A percentile compares a stretch with the other conserved stretches of the same genome.
phyloP scores from a whole-genome alignment of 2,888 invertebrate genomes.

The Ischnura elegans region DNA sequence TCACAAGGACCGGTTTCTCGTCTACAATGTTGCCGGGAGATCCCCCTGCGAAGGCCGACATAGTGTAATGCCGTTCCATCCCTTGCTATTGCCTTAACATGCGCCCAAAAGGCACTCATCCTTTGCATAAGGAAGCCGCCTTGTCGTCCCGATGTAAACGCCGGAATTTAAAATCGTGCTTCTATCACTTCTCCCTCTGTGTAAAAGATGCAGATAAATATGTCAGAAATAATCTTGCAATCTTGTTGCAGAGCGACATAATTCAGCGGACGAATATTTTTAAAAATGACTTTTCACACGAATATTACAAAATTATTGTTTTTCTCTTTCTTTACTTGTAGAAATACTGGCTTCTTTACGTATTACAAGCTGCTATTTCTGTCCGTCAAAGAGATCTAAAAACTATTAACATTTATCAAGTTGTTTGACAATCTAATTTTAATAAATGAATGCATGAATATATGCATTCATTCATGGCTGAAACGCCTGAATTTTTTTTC shows the following conservation, averaged over 20 bases:
- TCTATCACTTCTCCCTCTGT: neutral
- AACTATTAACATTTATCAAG: too few species aligned
- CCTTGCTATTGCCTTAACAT: conserved; percentile 36
- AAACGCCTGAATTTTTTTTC: too few species aligned
- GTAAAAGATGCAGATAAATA: neutral
- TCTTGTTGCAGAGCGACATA: neutral
- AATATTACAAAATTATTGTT: neutral
- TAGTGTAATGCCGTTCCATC: conserved; percentile 36
- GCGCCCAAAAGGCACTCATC: neutral
- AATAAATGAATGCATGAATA: too few species aligned
- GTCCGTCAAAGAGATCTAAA: neutral
- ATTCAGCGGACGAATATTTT: neutral
- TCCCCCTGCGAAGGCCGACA: conserved; percentile 54
- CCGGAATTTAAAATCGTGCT: neutral
- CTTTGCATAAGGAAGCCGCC: conserved; percentile 1
- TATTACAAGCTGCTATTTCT: neutral
- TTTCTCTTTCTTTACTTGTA: neutral
- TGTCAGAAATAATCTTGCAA: neutral
- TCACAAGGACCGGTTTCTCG: conserved; percentile 49
- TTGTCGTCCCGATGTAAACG: neutral
- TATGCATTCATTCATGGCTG: too few species aligned
- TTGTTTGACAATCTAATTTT: too few species aligned
- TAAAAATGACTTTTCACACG: neutral
- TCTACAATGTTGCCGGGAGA: conserved; percentile 62
- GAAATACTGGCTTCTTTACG: neutral